phyloP scores from a whole-genome alignment of 2,113 vertebrate genomes.

The Syngnathus typhle region DNA sequence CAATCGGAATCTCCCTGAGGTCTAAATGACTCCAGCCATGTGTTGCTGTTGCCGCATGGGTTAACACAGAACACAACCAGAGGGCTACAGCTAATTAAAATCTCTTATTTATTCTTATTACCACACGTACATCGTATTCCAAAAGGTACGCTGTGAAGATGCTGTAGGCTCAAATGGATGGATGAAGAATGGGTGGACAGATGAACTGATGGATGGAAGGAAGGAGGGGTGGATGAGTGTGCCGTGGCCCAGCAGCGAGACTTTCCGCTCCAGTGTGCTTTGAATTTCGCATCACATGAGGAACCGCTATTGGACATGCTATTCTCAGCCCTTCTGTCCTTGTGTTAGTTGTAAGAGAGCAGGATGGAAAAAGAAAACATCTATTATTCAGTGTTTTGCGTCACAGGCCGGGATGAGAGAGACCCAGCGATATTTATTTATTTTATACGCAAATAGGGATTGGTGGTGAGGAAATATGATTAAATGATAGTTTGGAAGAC shows the following conservation, averaged over 20 bases:
- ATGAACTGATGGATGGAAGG: slow-evolving; percentile 41
- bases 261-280: slow-evolving; percentile 56
- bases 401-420: slow-evolving; percentile 32
- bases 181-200: not conserved
- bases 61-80: slow-evolving; percentile 16
- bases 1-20: not conserved
- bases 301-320: slow-evolving; percentile 33
- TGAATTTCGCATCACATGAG: slow-evolving; percentile 49
- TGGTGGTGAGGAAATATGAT: too few species aligned
- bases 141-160: slow-evolving; percentile 44
- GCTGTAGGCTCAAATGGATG: slow-evolving; percentile 27
- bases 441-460: too few species aligned
- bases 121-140: slow-evolving; percentile 66
- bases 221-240: slow-evolving; percentile 40
- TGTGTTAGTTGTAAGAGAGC: slow-evolving; percentile 43
- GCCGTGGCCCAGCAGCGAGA: slow-evolving; percentile 42
- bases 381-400: slow-evolving; percentile 61
- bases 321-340: slow-evolving; percentile 56
- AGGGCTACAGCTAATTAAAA: slow-evolving; percentile 67
- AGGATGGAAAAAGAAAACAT: slow-evolving; percentile 31
- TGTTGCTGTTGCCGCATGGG: slow-evolving; percentile 4
- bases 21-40: not conserved
- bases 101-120: slow-evolving; percentile 64
- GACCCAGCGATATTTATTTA: not conserved
- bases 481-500: too few species aligned